Evolutionary conservation across 2,113 vertebrate species (phyloP), one percentile per base, ranked within the genome.

Genomic region (Calcarius ornatus): DNA sequence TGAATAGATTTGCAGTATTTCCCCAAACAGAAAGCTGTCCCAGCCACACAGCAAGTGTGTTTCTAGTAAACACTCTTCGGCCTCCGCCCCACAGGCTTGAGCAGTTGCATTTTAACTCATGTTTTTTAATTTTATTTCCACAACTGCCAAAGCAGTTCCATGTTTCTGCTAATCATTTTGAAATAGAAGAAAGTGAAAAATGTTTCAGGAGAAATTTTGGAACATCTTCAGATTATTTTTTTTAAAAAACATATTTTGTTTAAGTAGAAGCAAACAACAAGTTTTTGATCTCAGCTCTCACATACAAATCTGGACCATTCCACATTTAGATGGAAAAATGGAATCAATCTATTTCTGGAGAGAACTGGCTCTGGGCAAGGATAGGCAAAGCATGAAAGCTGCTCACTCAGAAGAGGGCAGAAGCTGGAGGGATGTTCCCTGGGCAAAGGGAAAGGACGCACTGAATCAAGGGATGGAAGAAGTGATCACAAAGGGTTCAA

Each of bases 251-350:
- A 54, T 92, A 60, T 88, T 94, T 94, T 95, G 87, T 96, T 96
- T 91, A 92, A 89, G 72, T 48, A 71, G 65, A 94, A 90, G 81
- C 95, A 95, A 94, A 93, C 91, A 96, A 92, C 71, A 95, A 94
- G 85, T 90, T 95, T 96, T 79, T 90, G 82, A 94, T 95, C 94
- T 78, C 88, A 81, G 56, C 64, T 93, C 43, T 90, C 71, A 70
- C 70, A 69, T 45, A 68, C 30, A 90, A 92, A 81, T 83, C 81
- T 64, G 88, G 72, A 93, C 51, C 37, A 37, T 68, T 95, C 51
- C 82, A 71, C 69, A 51, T 88, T 93, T 80, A 93, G 76, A 86
- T 7, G 4, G 40, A 82, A 79, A 93, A 91, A 78, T 23, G 0
- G 57, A 90, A 86, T 95, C 59, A 90, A 64, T 80, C 68, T 83